Base-by-base conservation (phyloP, 1,140 invertebrate genomes). In the Euwallacea fornicatus region DNA sequence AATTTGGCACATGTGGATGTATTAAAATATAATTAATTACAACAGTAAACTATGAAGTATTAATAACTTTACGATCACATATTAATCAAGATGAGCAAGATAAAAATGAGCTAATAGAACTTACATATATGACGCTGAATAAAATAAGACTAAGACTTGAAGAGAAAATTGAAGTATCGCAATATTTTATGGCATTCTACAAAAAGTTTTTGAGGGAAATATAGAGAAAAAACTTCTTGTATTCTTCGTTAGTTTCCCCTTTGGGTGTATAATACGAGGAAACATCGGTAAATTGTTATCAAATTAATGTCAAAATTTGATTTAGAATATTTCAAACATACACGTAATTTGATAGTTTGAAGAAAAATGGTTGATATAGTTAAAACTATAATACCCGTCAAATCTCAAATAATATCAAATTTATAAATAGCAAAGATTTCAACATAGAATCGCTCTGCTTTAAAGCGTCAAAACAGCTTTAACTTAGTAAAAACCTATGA, bases 41-140 rank as follows among this genome's bases (percentile, higher is more conserved):
- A 16, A 41, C 3, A 67, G 42, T 10, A 58, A 11, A 58, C 13
- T 67, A 43, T 67, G 42, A 65, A 67, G 58, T 44, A 67, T 67
- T 66, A 67, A 67, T 67, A 67, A 15, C 53, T 15, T 67, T 67
- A 67, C 15, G 55, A 67, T 67, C 65, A 67, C 65, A 67, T 33
- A 33, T 16, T 58, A 11, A 50, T 50, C 13, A 50, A 50, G 13
- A 13, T 50, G 46, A 50, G 46, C 46, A 50, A 50, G 46, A 11
- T 11, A 50, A 11, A 13, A 50, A 50, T 50, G 46, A 10, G 46
- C 46, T 50, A 13, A 11, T 50, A 11, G 13, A 6, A 13, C 13
- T 50, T 50, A 50, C 2, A 33, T 50, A 50, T 50, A 50, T 11
- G 2, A 11, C 7, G 13, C 9, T 13, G 46, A 50, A 6, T 50